Evolutionary conservation across 35 echinoderm and acorn worm species (phyloP).

Genomic region (Anneissia japonica): DNA sequence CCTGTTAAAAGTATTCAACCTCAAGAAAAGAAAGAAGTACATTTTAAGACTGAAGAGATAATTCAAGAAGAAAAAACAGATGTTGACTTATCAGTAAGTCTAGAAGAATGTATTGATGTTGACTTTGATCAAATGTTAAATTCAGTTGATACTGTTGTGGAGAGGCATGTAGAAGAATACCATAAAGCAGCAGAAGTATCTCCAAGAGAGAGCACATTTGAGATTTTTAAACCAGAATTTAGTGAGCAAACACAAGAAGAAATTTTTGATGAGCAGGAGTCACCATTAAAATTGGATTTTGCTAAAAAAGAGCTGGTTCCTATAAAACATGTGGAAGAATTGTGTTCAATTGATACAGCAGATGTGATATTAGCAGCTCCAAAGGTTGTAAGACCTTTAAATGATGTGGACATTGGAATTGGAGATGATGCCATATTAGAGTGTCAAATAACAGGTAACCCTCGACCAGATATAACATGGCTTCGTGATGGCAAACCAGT

Average conservation of each 20-base stretch:
- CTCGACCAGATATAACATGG: conserved; percentile 84
- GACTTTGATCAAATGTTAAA: neutral
- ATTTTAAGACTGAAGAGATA: neutral
- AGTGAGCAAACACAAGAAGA: conserved; percentile 11
- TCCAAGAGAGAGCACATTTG: neutral
- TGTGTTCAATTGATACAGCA: neutral
- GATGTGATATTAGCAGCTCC: conserved; percentile 16
- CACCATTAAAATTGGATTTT: conserved; percentile 2
- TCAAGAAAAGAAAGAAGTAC: conserved; percentile 23
- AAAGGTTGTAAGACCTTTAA: conserved; percentile 47
- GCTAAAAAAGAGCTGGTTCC: neutral
- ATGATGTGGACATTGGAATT: conserved; percentile 60
- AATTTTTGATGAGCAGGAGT: neutral
- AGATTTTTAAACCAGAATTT: neutral
- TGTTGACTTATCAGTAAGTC: neutral
- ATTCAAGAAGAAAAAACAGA: conserved; percentile 28
- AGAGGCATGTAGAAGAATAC: neutral
- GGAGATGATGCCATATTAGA: conserved; percentile 58
- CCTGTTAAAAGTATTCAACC: conserved; percentile 44
- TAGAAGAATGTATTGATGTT: neutral
- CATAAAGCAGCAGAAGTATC: neutral
- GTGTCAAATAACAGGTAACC: conserved; percentile 47
- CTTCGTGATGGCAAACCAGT: conserved; percentile 84
- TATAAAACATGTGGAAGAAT: neutral
- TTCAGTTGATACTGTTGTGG: neutral